phyloP scores from a whole-genome alignment of 2,113 vertebrate species.

The Typhlomys cinereus region DNA sequence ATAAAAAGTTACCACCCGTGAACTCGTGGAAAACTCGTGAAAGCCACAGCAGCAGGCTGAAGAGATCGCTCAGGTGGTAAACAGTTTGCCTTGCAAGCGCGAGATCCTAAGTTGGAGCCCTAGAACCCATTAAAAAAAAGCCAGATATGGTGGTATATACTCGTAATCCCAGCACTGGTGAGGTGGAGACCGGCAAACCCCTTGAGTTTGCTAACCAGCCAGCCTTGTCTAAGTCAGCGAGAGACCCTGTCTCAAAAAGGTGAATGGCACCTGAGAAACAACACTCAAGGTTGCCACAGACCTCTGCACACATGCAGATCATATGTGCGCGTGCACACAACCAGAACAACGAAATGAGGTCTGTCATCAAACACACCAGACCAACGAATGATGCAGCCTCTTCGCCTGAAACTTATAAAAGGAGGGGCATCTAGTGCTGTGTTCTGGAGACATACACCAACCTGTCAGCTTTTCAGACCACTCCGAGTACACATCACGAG shows the following conservation, averaged over 20 bases:
- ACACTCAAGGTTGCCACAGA: not conserved
- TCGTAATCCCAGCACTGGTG: not conserved
- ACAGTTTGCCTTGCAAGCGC: not conserved
- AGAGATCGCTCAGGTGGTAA: not conserved
- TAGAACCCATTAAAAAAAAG: not conserved
- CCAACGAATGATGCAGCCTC: not conserved
- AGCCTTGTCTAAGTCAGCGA: not conserved
- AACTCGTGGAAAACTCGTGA: not conserved
- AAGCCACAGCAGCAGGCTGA: not conserved
- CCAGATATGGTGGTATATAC: not conserved
- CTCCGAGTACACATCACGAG: not conserved
- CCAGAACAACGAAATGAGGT: not conserved
- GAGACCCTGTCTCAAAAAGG: not conserved
- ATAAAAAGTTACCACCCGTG: not conserved
- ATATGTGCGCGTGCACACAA: not conserved
- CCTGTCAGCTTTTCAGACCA: not conserved
- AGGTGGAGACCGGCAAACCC: not conserved
- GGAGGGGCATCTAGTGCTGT: not conserved
- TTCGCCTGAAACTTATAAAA: not conserved
- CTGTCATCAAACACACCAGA: not conserved
- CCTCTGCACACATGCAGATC: too few species aligned
- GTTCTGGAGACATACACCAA: not conserved
- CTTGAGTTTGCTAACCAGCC: not conserved
- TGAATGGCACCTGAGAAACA: not conserved
- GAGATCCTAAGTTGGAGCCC: not conserved